Evolutionary conservation across 2,888 invertebrate species (phyloP).

Genomic region (Lepidocyrtinus sp.): DNA sequence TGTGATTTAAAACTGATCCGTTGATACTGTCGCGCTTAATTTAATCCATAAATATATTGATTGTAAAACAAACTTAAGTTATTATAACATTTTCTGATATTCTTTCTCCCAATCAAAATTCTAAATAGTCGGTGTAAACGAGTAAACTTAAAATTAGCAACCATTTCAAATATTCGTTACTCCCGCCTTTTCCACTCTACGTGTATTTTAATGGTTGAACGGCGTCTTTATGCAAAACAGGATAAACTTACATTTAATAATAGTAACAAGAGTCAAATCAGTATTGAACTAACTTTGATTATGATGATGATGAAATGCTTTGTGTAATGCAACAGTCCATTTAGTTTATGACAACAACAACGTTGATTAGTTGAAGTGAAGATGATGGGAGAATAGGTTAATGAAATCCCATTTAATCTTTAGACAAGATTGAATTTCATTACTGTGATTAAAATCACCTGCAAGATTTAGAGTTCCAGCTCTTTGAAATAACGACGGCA

Average conservation of each 20-base stretch:
- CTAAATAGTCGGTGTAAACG: neutral
- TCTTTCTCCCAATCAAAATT: too few relatives aligned
- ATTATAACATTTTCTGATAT: neutral
- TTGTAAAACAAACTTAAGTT: neutral
- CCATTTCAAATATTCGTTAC: neutral
- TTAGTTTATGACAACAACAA: neutral
- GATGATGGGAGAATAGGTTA: neutral
- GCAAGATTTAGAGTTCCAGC: constrained; percentile 70
- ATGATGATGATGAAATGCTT: neutral
- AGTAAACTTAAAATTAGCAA: neutral
- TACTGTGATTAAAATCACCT: neutral
- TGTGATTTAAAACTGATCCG: neutral
- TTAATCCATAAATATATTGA: neutral
- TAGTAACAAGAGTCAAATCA: neutral
- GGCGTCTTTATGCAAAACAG: neutral
- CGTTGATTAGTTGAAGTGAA: neutral
- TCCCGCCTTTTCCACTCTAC: neutral
- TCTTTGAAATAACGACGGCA: constrained; percentile 87
- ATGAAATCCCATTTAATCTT: neutral
- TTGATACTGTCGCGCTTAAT: neutral
- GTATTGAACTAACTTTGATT: neutral
- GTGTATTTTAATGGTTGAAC: neutral
- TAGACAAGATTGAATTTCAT: neutral
- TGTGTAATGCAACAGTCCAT: neutral
- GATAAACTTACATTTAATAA: neutral